Evolutionary conservation across 2,113 vertebrate species (phyloP).

Genomic region (Damaliscus lunatus): DNA sequence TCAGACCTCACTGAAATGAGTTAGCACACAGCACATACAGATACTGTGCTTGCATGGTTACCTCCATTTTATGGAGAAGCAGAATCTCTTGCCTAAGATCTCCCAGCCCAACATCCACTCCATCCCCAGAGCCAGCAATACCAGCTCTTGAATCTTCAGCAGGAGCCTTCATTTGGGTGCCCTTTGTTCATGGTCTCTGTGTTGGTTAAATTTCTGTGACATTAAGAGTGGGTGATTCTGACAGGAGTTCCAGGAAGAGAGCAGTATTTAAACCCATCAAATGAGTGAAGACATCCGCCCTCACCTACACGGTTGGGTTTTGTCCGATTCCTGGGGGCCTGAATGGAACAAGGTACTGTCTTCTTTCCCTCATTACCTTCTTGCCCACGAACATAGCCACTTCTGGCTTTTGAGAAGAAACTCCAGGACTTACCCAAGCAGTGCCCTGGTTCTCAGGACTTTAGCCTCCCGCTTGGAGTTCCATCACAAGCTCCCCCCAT

Average conservation of each 20-base stretch:
- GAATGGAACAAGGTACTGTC: too few species aligned
- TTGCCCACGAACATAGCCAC: neutral
- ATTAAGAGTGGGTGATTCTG: too few species aligned
- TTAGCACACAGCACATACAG: too few species aligned
- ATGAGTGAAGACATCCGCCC: neutral
- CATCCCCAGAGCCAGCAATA: neutral
- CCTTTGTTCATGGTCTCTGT: too few species aligned
- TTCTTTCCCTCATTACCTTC: neutral
- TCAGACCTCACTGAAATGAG: too few species aligned
- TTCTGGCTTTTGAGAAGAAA: neutral
- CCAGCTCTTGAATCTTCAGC: neutral
- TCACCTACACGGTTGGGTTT: accelerated
- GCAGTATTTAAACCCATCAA: neutral
- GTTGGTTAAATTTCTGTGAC: neutral
- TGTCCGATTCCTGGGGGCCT: neutral
- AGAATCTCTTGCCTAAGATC: too few species aligned
- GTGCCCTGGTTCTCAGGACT: neutral
- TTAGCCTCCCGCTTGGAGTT: accelerated
- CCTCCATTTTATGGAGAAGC: too few species aligned
- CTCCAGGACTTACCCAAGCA: accelerated
- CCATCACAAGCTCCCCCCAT: neutral
- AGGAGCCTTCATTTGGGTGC: neutral
- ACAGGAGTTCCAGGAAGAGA: neutral
- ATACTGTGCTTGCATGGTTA: too few species aligned
- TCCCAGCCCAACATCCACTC: neutral